Conservation (phyloP, 2,113 vertebrate species). For the Malurus alboscapulatus region DNA sequence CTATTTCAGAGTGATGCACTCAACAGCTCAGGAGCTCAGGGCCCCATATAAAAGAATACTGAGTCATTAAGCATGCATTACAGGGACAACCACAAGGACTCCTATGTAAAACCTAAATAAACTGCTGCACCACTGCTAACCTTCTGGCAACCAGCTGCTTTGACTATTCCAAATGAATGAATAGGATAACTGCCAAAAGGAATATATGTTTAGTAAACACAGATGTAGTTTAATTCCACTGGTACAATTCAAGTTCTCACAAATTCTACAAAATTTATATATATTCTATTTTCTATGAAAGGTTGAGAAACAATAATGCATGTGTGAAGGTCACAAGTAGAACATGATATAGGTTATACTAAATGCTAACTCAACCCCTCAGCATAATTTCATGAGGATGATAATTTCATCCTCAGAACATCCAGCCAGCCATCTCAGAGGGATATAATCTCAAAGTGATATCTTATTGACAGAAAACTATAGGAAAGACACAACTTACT, state of each 20-base stretch:
- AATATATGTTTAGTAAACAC: slow-evolving; percentile 27
- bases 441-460: background rate
- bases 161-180: slow-evolving; percentile 36
- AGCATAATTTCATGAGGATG: background rate
- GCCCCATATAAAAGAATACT: background rate
- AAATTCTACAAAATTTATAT: background rate
- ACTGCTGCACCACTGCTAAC: background rate
- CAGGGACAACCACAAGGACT: background rate
- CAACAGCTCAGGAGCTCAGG: background rate
- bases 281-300: background rate
- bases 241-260: background rate
- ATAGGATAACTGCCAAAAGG: slow-evolving; percentile 30
- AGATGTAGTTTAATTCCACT: background rate
- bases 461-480: background rate
- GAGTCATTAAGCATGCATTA: background rate
- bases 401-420: background rate
- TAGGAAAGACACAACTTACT: slow-evolving; percentile 75
- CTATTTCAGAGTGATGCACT: background rate
- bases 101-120: background rate
- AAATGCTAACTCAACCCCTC: background rate
- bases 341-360: background rate
- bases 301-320: background rate
- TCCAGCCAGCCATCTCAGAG: background rate
- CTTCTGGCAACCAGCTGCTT: slow-evolving; percentile 58
- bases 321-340: background rate